phyloP scores from a whole-genome alignment of 1,140 invertebrate genomes.

The Calycopis cecrops region DNA sequence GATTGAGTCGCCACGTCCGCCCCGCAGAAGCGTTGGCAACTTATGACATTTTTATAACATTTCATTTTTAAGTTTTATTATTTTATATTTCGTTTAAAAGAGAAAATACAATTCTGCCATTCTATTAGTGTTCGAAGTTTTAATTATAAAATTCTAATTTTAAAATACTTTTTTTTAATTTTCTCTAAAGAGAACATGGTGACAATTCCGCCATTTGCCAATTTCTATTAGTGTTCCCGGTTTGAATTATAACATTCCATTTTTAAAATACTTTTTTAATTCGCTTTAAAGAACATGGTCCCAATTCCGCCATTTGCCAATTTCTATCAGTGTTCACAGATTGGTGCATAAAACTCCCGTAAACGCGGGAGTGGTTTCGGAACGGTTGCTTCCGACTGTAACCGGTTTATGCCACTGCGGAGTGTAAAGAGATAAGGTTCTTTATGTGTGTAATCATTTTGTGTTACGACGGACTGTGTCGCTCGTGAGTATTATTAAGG shows the following conservation, averaged over 20 bases:
- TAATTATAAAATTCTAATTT: no score
- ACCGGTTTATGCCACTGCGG: slow-evolving; percentile 61
- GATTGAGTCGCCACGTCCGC: slow-evolving; percentile 23
- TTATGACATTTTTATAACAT: background rate
- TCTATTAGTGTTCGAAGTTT: no score
- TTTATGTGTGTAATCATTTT: slow-evolving; percentile 72
- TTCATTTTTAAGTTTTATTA: background rate
- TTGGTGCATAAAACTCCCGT: slow-evolving; percentile 70
- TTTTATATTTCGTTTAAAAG: no score
- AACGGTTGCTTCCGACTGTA: slow-evolving; percentile 61
- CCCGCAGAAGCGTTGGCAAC: slow-evolving; percentile 2
- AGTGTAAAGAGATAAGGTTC: slow-evolving; percentile 70
- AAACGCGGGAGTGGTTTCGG: slow-evolving; percentile 64
- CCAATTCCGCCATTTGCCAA: slow-evolving; percentile 5
- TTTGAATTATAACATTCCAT: no score
- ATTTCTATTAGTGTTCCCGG: no score
- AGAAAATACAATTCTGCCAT: no score
- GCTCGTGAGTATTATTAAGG: slow-evolving; percentile 65
- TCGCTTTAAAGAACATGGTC: background rate
- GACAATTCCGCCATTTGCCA: no score
- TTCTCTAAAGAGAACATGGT: background rate
- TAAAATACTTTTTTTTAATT: background rate
- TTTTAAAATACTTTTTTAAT: background rate
- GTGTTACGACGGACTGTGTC: slow-evolving; percentile 61
- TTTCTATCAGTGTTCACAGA: slow-evolving; percentile 26